Percentiles rank a stretch among this genome's conserved stretches.
phyloP scores from a whole-genome alignment of 2,888 invertebrate genomes.

The Saturnia japonica region DNA sequence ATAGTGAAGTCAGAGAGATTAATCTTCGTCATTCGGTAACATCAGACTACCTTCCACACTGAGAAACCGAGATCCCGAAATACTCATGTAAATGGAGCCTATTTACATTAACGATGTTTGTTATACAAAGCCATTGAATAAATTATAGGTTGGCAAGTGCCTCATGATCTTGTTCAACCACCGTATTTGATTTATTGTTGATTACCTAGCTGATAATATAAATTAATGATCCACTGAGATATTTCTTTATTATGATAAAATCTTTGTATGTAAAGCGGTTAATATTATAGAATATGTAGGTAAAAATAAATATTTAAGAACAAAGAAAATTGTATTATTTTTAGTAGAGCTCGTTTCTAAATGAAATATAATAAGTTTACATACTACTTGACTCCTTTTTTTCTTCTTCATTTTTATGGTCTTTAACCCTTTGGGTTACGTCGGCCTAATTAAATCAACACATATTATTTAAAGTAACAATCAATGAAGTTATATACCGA shows the following conservation, averaged over 20 bases:
- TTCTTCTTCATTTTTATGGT: too few relatives aligned
- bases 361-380: too few relatives aligned
- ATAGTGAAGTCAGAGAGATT: neutral
- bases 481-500: too few relatives aligned
- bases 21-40: neutral
- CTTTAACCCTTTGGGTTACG: too few relatives aligned
- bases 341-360: neutral
- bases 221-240: neutral
- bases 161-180: neutral
- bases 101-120: constrained; percentile 10
- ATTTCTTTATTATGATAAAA: neutral
- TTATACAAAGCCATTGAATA: neutral
- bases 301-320: neutral
- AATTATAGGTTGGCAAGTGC: neutral
- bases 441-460: too few relatives aligned
- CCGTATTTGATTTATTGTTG: neutral
- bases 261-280: too few relatives aligned
- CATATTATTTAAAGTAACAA: too few relatives aligned
- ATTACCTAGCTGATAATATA: neutral
- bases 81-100: constrained; percentile 1
- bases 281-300: too few relatives aligned
- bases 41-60: neutral
- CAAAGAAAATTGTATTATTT: neutral
- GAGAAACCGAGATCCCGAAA: neutral
- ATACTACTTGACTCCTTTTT: neutral